Evolutionary conservation across 2,888 invertebrate genomes (phyloP).

Genomic region (Andrena dorsata): DNA sequence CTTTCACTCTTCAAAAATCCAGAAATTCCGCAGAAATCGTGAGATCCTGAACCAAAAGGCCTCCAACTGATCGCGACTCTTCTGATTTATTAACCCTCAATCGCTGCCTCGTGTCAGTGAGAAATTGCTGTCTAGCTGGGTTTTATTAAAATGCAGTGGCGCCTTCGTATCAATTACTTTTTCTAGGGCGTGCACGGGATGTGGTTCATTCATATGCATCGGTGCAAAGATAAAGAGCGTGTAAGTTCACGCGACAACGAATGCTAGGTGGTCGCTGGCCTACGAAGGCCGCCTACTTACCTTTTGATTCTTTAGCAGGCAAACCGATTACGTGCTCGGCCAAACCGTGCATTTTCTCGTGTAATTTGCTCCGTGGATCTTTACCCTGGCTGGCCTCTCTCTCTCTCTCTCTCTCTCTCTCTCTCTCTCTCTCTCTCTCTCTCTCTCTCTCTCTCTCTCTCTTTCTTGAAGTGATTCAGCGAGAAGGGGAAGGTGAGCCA

Average conservation of each 20-base stretch:
- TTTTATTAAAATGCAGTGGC: conserved; percentile 15
- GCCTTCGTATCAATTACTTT: conserved; percentile 47
- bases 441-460: conserved; percentile 21
- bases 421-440: conserved; percentile 30
- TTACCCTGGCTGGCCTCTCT: conserved; percentile 27
- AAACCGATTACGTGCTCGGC: conserved; percentile 61
- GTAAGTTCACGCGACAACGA: conserved; percentile 56
- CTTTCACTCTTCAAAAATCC: conserved; percentile 30
- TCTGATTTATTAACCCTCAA: conserved; percentile 13
- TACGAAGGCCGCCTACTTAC: conserved; percentile 73
- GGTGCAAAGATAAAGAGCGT: conserved; percentile 46
- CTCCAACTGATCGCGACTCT: too few species aligned
- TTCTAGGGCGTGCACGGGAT: conserved; percentile 37
- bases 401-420: too few species aligned
- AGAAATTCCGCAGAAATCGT: too few species aligned
- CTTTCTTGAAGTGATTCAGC: conserved; percentile 10
- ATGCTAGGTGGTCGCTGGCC: conserved; percentile 73
- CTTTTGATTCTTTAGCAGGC: conserved; percentile 70
- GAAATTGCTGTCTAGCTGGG: conserved; percentile 1
- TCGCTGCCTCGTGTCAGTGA: conserved; percentile 7
- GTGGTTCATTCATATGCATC: conserved; percentile 50
- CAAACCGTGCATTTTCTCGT: conserved; percentile 51
- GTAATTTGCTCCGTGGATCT: conserved; percentile 44
- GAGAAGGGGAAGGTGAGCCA: neutral
- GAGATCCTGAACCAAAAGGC: too few species aligned